Evolutionary conservation across 1,140 invertebrate genomes (phyloP).

Genomic region (Carcinoscorpius rotundicauda): DNA sequence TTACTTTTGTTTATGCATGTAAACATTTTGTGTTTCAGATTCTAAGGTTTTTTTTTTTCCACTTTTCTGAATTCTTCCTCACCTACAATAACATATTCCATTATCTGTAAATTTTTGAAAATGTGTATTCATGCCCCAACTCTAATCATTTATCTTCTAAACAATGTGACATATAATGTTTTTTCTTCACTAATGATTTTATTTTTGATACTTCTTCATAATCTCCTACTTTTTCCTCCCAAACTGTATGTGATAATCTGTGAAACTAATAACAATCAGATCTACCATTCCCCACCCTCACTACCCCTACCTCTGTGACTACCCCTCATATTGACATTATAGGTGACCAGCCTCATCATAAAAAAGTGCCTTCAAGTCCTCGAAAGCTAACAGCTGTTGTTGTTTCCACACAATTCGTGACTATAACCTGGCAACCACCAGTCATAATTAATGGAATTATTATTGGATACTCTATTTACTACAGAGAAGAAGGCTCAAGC

Average conservation of each 20-base stretch:
- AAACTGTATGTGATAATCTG: background rate
- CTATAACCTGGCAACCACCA: conserved; percentile 67
- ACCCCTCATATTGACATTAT: background rate
- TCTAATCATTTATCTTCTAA: too few relatives aligned
- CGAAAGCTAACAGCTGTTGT: conserved; percentile 57
- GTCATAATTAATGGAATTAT: conserved; percentile 49
- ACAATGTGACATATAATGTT: too few relatives aligned
- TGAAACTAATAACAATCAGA: background rate
- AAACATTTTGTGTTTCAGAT: too few relatives aligned
- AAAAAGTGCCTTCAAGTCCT: conserved; percentile 49
- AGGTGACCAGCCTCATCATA: conserved; percentile 23
- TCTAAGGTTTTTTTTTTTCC: too few relatives aligned
- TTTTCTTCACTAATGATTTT: too few relatives aligned
- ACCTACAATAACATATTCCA: too few relatives aligned
- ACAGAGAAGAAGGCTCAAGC: conserved; percentile 60
- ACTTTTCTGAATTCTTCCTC: too few relatives aligned
- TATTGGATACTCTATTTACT: conserved; percentile 65
- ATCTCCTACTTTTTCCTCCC: conserved; percentile 6
- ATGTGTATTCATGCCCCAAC: too few relatives aligned
- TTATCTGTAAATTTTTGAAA: too few relatives aligned
- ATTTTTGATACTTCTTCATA: too few relatives aligned
- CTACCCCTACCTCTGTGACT: conserved; percentile 6
- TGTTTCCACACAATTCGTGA: conserved; percentile 65
- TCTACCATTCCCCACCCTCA: conserved; percentile 1
- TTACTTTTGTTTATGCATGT: too few relatives aligned